These are phyloP conservation scores for Neotoxoptera formosana DNA, from an alignment of 1,140 invertebrate genomes.

Conservation along the genomic window DNA sequence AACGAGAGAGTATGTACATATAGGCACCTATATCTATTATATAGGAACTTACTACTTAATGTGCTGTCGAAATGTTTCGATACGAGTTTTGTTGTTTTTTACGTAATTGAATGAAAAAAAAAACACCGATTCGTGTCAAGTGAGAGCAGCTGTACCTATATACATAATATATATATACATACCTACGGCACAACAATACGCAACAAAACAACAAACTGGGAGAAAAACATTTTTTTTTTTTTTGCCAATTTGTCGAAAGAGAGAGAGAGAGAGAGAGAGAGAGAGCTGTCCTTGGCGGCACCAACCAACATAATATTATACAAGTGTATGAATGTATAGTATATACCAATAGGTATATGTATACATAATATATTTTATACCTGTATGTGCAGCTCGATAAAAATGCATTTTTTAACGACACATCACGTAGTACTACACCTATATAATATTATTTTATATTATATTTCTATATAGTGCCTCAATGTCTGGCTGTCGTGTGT, in stretches of 20 bases:
- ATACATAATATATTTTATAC: not conserved
- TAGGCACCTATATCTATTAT: not conserved
- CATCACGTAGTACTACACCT: not conserved
- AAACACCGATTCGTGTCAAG: not conserved
- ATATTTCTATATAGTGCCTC: slow-evolving; percentile 33
- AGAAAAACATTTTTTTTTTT: slow-evolving; percentile 1
- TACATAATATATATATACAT: not conserved
- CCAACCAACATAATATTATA: not conserved
- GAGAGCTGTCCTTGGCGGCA: slow-evolving; percentile 19
- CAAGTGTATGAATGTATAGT: not conserved
- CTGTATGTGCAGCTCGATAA: not conserved
- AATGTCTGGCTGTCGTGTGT: slow-evolving; percentile 47
- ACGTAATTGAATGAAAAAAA: slow-evolving; percentile 22
- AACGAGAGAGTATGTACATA: not conserved
- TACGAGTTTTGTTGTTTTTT: not conserved
- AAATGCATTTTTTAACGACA: not conserved
- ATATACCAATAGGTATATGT: not conserved
- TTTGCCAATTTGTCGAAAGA: not conserved
- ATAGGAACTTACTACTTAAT: not conserved
- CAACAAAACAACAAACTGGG: not conserved
- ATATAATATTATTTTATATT: not conserved
- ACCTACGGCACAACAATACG: not conserved
- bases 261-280: not conserved
- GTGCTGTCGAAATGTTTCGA: not conserved
- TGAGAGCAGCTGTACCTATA: not conserved